Evolutionary conservation across 35 echinoderm and acorn worm species (phyloP).

Genomic region (Anneissia japonica): DNA sequence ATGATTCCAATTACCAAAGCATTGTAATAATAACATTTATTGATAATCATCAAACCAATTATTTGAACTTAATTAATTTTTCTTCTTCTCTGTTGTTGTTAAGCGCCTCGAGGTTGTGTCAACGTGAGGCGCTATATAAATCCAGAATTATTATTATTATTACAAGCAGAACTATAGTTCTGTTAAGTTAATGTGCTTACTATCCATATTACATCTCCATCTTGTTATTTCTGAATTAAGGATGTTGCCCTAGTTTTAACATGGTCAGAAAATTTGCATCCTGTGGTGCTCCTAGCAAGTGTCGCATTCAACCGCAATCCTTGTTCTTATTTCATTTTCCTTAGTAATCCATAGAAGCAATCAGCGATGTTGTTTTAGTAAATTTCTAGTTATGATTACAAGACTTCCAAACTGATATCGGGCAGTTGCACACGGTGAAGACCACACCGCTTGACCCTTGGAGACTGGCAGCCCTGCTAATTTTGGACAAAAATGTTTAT

Average conservation of each 20-base stretch:
- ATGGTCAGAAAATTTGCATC: neutral
- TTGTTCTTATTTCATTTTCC: neutral
- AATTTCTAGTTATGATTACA: neutral
- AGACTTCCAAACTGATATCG: neutral
- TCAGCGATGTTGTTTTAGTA: neutral
- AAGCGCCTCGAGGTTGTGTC: too few relatives aligned
- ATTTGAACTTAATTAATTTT: too few relatives aligned
- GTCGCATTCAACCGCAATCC: neutral
- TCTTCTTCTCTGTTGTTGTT: too few relatives aligned
- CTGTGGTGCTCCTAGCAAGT: neutral
- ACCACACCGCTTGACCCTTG: neutral
- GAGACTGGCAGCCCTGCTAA: neutral
- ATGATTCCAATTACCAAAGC: too few relatives aligned
- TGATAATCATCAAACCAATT: too few relatives aligned
- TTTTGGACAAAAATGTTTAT: slow-evolving; percentile 2
- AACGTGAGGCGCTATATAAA: too few relatives aligned
- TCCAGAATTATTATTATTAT: too few relatives aligned
- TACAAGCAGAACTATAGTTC: too few relatives aligned
- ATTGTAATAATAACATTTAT: too few relatives aligned
- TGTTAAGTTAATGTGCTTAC: neutral
- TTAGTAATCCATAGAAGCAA: neutral
- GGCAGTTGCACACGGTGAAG: neutral
- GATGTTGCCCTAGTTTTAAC: neutral
- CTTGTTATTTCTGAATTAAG: neutral
- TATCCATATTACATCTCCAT: neutral